Evolutionary conservation across 2,888 invertebrate genomes (phyloP), one percentile per base, ranked within the genome.

Genomic region (Venusia cambrica): DNA sequence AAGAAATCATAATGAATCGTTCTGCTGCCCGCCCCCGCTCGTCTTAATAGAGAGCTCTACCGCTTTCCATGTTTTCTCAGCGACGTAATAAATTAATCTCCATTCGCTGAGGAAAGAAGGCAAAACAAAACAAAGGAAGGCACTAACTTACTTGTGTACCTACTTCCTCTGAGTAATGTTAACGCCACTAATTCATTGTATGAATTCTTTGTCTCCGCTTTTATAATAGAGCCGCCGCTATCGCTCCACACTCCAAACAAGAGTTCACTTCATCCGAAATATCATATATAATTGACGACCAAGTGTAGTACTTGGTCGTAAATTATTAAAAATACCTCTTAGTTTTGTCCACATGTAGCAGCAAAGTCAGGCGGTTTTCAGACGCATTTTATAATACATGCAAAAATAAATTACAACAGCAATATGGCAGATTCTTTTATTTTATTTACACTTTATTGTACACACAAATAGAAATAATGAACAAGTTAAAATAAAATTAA

Each of bases 1-100:
- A 83, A 84, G 81, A 84, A 83, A 83, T 84, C 73, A 84, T 83
- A 84, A 85, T 84, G 81, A 84, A 84, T 85, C 69, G 81, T 75
- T 57, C 59, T 58, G 61, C 66, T 69, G 25, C 38, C 71, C 66
- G 70, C 72, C 72, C 72, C 73, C 66, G 72, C 69, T 66, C 69
- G 71, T 67, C 80, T 33, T 33, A 38, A 38, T 38, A 38, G 29
- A 38, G 38, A 38, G 46, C 46, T 46, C 44, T 44, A 46, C 70
- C 67, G 74, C 68, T 78, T 73, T 71, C 77, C 76, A 76, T 83
- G 83, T 84, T 83, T 76, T 78, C 79, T 75, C 68, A 62, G 71
- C 53, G 69, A 74, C 70, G 74, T 79, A 83, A 80, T 80, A 85
- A 81, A 85, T 85, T 83, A 84, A 83, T 85, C 83, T 83, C 81